Percentiles rank a stretch among this genome's conserved stretches.
These are phyloP conservation scores for Paralichthys olivaceus DNA, from an alignment of 2,113 vertebrate genomes.

Conservation along the genomic window DNA sequence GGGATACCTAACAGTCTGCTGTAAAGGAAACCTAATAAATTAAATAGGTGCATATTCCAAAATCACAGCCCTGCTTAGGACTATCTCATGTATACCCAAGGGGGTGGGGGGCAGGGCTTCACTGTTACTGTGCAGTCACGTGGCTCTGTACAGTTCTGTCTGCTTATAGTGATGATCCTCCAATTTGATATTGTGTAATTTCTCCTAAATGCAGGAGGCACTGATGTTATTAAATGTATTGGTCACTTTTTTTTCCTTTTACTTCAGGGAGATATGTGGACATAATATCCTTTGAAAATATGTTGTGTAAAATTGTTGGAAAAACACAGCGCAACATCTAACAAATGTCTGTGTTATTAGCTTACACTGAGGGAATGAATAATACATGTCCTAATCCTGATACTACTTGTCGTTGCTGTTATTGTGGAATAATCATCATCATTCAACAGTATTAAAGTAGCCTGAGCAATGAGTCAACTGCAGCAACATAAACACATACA, in stretches of 20 bases:
- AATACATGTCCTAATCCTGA: slow-evolving; percentile 52
- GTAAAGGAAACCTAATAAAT: slow-evolving; percentile 72
- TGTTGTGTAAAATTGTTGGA: slow-evolving; percentile 19
- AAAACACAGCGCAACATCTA: slow-evolving; percentile 7
- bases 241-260: slow-evolving; percentile 21
- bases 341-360: slow-evolving; percentile 48
- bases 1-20: slow-evolving; percentile 65
- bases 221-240: slow-evolving; percentile 30
- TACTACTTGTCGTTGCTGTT: slow-evolving; percentile 44
- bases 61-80: slow-evolving; percentile 50
- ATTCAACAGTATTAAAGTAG: slow-evolving; percentile 44
- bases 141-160: slow-evolving; percentile 1
- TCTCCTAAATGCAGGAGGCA: slow-evolving; percentile 9
- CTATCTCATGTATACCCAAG: slow-evolving; percentile 52
- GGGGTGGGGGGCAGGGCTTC: slow-evolving; percentile 18
- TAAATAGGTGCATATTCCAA: slow-evolving; percentile 70
- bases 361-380: slow-evolving; percentile 47
- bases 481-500: slow-evolving; percentile 29
- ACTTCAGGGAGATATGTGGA: slow-evolving; percentile 35
- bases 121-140: slow-evolving; percentile 19
- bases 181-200: slow-evolving; percentile 16
- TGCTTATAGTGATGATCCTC: slow-evolving; percentile 14
- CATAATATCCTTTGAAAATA: slow-evolving; percentile 40
- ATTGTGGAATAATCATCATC: slow-evolving; percentile 29
- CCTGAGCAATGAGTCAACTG: slow-evolving; percentile 44